Percentiles rank a stretch among this genome's conserved stretches.
Evolutionary conservation across 2,113 vertebrate species (phyloP).

Genomic region (Poeciliopsis turrubarensis): DNA sequence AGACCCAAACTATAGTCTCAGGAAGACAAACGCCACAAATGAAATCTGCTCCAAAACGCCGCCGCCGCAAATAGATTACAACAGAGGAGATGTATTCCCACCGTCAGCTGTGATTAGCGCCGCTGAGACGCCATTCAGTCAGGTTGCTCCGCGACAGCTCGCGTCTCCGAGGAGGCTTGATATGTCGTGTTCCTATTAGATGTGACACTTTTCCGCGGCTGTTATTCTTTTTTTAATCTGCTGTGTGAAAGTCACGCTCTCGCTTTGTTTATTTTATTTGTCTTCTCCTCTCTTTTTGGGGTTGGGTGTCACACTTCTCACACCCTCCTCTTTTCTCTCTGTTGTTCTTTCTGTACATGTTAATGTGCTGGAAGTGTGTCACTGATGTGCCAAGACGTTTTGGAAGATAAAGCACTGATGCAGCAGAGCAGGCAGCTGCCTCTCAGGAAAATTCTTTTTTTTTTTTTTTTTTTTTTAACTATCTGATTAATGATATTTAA

Average conservation of each 20-base stretch:
- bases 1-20: slow-evolving; percentile 46
- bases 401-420: slow-evolving; percentile 22
- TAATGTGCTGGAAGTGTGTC: slow-evolving; percentile 40
- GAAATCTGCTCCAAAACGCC: slow-evolving; percentile 57
- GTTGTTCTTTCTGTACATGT: slow-evolving; percentile 20
- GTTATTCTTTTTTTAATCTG: slow-evolving; percentile 70
- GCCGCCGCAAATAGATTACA: slow-evolving; percentile 61
- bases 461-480: slow-evolving; percentile 27
- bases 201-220: slow-evolving; percentile 64
- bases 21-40: slow-evolving; percentile 62
- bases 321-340: slow-evolving; percentile 11
- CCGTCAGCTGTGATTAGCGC: slow-evolving; percentile 65
- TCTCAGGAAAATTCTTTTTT: slow-evolving; percentile 2
- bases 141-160: slow-evolving; percentile 54
- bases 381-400: slow-evolving; percentile 31
- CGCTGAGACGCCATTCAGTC: slow-evolving; percentile 21
- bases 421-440: not conserved
- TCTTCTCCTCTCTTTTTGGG: slow-evolving; percentile 21
- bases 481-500: slow-evolving; percentile 25
- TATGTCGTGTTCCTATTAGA: slow-evolving; percentile 67
- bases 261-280: slow-evolving; percentile 24
- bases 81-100: slow-evolving; percentile 57
- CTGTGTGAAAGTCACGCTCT: slow-evolving; percentile 47
- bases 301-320: slow-evolving; percentile 6
- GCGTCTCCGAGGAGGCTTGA: slow-evolving; percentile 48